Conservation (phyloP, 2,113 vertebrate genomes). For the Polypterus senegalus region DNA sequence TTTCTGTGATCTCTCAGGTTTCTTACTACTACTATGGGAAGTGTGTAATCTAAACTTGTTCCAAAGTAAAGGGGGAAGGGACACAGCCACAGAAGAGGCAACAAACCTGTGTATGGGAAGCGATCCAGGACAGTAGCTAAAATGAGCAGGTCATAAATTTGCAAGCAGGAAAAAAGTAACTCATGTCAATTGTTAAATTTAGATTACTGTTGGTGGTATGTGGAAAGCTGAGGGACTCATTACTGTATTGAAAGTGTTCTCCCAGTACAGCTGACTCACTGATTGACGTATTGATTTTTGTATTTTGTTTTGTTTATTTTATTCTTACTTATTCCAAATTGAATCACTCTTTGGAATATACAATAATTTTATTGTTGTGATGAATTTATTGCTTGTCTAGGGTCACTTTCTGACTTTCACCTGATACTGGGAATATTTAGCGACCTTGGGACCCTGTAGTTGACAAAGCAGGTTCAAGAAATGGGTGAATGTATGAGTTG, state of each 20-base stretch:
- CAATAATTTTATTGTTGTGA: background rate
- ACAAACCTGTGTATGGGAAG: background rate
- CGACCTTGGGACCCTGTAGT: no score
- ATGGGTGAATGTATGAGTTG: no score
- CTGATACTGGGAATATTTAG: no score
- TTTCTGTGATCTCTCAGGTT: background rate
- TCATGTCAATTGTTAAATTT: conserved; percentile 20
- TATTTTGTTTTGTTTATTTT: background rate
- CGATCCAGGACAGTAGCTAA: conserved; percentile 9
- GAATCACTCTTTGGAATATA: background rate
- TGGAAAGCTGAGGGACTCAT: conserved; percentile 15
- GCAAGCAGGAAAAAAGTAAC: background rate
- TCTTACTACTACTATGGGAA: background rate
- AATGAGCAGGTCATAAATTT: conserved; percentile 15
- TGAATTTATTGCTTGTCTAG: background rate
- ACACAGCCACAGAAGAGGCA: background rate
- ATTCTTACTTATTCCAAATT: background rate
- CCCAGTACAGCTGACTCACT: background rate
- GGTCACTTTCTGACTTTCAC: background rate
- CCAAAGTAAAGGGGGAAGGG: background rate
- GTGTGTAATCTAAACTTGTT: background rate
- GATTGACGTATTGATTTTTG: background rate
- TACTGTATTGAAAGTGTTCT: background rate
- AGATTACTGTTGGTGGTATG: conserved; percentile 11
- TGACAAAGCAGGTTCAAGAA: no score